Conservation (phyloP, 2,113 vertebrate species). For the Hystrix cristata region DNA sequence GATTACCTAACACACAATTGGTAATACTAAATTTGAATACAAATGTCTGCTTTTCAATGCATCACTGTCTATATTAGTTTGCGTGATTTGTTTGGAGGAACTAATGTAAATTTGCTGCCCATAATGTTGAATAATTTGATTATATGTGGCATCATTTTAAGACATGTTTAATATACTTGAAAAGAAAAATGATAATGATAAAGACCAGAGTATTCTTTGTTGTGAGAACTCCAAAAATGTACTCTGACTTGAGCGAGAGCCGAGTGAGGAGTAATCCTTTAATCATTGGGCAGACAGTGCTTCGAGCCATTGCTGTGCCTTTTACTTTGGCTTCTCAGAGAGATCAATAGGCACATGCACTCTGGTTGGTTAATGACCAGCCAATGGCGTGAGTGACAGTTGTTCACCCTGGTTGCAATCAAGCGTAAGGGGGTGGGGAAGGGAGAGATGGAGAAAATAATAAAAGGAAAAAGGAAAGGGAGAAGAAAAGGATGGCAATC, state of each 20-base stretch:
- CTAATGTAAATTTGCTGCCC: neutral
- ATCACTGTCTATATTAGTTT: neutral
- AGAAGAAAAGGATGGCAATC: neutral
- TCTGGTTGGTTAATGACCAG: neutral
- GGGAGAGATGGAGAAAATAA: neutral
- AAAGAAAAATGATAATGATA: neutral
- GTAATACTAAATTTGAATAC: neutral
- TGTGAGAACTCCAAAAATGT: neutral
- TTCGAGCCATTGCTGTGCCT: neutral
- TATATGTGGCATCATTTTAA: neutral
- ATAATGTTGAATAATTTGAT: neutral
- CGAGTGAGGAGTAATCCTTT: neutral
- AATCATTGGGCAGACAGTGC: neutral
- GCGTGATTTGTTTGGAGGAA: neutral
- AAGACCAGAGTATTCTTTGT: neutral
- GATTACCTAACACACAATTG: neutral
- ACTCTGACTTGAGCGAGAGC: neutral
- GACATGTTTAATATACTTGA: neutral
- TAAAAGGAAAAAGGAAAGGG: neutral
- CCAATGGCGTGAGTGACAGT: neutral
- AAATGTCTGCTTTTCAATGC: conserved; percentile 28
- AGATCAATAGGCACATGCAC: neutral
- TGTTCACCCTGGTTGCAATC: neutral
- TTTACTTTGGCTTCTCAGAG: neutral
- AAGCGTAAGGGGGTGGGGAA: neutral